Evolutionary conservation across 2,113 vertebrate species (phyloP).

Genomic region (Drymodes brunneopygia): DNA sequence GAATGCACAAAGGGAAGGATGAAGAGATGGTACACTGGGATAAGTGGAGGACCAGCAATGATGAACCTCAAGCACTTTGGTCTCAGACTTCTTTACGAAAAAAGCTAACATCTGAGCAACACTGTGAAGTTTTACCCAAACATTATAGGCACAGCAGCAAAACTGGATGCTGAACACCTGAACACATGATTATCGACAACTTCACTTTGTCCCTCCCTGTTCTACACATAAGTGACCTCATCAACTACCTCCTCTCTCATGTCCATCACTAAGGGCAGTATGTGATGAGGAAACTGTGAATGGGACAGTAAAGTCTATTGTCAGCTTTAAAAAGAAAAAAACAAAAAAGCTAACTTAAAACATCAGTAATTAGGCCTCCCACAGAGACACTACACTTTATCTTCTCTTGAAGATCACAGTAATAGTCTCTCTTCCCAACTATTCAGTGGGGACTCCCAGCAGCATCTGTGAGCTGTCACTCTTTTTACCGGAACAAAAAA

Average conservation of each 20-base stretch:
- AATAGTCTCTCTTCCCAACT: neutral
- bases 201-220: neutral
- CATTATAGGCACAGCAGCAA: neutral
- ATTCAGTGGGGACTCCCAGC: neutral
- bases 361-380: neutral
- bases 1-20: neutral
- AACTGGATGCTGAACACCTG: neutral
- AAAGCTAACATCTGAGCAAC: neutral
- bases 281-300: neutral
- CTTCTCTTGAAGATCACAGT: neutral
- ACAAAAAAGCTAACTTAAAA: neutral
- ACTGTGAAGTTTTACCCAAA: neutral
- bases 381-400: neutral
- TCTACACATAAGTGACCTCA: neutral
- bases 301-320: neutral
- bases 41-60: neutral
- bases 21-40: neutral
- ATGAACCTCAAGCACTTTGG: neutral
- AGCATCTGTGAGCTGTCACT: constrained; percentile 49
- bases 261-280: neutral
- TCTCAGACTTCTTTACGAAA: neutral
- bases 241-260: neutral
- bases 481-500: constrained; percentile 38
- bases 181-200: neutral
- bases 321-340: neutral